Conservation (phyloP, 2,797 vertebrate species). For the Hypotaenidia philippensis region DNA sequence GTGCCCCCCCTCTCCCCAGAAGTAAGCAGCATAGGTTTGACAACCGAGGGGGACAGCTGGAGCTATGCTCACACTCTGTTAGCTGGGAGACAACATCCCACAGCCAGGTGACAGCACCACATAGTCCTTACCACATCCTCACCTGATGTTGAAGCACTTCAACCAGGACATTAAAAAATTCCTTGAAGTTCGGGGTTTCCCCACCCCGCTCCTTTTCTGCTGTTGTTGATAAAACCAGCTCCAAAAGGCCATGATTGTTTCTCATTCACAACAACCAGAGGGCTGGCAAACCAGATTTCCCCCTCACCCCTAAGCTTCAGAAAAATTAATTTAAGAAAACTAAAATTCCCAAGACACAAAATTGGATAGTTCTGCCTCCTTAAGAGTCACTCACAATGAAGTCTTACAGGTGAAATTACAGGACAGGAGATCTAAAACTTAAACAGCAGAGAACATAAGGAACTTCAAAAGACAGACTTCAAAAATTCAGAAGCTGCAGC, state of each 20-base stretch:
- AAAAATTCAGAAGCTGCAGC: background rate
- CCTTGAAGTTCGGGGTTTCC: background rate
- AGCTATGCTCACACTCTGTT: rapidly evolving
- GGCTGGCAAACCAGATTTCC: background rate
- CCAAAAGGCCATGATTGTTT: background rate
- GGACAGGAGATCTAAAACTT: background rate
- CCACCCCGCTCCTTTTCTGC: background rate
- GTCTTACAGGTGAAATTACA: background rate
- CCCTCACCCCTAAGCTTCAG: background rate
- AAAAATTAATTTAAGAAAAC: background rate
- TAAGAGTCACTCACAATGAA: background rate
- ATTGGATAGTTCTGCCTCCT: background rate
- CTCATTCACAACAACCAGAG: background rate
- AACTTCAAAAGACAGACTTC: background rate
- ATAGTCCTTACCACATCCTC: rapidly evolving
- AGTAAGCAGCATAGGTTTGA: background rate
- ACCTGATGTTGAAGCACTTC: rapidly evolving
- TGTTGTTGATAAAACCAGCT: background rate
- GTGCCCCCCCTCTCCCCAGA: background rate
- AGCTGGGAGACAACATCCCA: background rate
- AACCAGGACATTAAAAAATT: background rate
- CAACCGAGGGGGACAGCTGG: rapidly evolving
- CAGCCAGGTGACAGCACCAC: background rate
- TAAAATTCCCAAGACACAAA: background rate
- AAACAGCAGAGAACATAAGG: background rate